Evolutionary conservation across 2,797 vertebrate species (phyloP), one percentile per base, ranked within the genome.

Genomic region (Anguilla pacifica): DNA sequence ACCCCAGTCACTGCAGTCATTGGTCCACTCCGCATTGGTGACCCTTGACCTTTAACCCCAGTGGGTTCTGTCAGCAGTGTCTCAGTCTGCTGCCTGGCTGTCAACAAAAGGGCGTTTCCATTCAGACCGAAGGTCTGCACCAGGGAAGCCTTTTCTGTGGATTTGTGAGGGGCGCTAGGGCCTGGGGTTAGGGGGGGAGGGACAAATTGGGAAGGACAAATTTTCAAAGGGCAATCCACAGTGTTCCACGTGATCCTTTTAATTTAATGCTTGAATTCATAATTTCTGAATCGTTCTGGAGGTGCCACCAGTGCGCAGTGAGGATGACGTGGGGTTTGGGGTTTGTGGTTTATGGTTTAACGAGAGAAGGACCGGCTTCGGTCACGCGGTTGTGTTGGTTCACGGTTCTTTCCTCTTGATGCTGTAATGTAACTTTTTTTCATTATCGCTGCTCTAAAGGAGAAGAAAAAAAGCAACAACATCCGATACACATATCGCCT

Each of bases 1-100:
- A 53, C 19, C 28, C 61, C 46, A 31, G 59, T 87, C 59, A 35
- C 59, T 87, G 83, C 64, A 70, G 59, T 13, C 86, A 53, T 53
- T 28, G 22, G 49, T 64, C 61, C n/a, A 7, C 2, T n/a, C 19
- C 53, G 9, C 67, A 39, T 11, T 3, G 4, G 17, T 77, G 35
- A 39, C 72, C 35, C 17, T 77, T 77, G 31, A 49, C 77, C 77
- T 49, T 81, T 81, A 46, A 81, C 77, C 17, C 6, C 43, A 19
- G 35, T 35, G 28, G 31, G 74, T 19, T 19, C 39, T 43, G 35
- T 22, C 74, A 79, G 17, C 13, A 6, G 6, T 6, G 1, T 31
- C 9, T 81, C 72, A 77, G 31, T 43, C 11, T 35, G 39, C 35
- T 4, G 31, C 31, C 31, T 13, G 4, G 35, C 35, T 77, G 28